A percentile compares a stretch with the other conserved stretches of the same genome.
These are phyloP conservation scores for Philotrypesis tridentata DNA, from an alignment of 1,140 invertebrate species.

Conservation along the genomic window DNA sequence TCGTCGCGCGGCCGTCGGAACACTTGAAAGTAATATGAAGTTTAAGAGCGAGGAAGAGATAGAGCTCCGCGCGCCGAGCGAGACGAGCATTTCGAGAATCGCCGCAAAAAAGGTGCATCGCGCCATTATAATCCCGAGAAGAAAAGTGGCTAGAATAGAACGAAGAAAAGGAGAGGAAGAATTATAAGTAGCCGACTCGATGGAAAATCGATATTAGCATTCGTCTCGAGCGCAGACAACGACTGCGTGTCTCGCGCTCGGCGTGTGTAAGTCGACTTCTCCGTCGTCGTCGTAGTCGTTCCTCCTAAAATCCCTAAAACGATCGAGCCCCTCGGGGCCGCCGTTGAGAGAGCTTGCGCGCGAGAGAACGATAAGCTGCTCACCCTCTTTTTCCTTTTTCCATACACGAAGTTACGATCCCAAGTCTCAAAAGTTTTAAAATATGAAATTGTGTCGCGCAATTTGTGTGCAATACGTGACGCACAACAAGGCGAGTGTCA, in stretches of 20 bases:
- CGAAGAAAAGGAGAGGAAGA: neutral
- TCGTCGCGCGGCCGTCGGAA: neutral
- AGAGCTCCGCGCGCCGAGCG: neutral
- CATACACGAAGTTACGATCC: neutral
- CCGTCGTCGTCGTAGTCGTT: constrained; percentile 35
- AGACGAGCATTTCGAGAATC: neutral
- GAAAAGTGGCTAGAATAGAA: neutral
- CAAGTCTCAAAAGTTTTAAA: too few species aligned
- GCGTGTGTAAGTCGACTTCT: constrained; percentile 48
- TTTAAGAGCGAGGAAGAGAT: neutral
- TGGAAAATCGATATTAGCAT: constrained; percentile 68
- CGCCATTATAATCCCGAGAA: neutral
- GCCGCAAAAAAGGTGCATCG: neutral
- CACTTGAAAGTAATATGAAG: neutral
- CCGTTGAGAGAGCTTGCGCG: constrained; percentile 34
- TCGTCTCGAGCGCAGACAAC: constrained; percentile 61
- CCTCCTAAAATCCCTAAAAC: constrained; percentile 59
- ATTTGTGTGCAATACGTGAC: too few species aligned
- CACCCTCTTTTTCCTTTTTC: constrained; percentile 13
- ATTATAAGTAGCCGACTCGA: constrained; percentile 57
- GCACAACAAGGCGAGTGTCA: too few species aligned
- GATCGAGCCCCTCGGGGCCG: constrained; percentile 50
- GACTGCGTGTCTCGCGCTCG: constrained; percentile 48
- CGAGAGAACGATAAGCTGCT: constrained; percentile 30
- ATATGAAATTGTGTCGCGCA: too few species aligned